A percentile compares a stretch with the other conserved stretches of the same genome.
Conservation (phyloP, 2,113 vertebrate species). For the Castor canadensis region DNA sequence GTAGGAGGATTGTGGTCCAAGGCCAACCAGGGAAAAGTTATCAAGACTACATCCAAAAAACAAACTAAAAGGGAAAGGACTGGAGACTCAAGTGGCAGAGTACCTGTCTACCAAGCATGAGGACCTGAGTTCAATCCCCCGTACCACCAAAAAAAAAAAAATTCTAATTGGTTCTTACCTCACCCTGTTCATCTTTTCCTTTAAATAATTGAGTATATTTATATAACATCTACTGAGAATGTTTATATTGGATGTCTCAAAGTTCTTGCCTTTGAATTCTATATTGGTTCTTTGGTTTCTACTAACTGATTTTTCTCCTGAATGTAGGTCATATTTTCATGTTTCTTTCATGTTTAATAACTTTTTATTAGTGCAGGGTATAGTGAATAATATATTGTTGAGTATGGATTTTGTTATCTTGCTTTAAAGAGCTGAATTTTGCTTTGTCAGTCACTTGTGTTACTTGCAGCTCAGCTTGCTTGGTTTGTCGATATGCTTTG, state of each 20-base stretch:
- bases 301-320: not conserved
- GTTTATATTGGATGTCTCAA: not conserved
- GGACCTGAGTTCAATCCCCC: too few relatives aligned
- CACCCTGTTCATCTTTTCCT: not conserved
- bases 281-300: not conserved
- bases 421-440: slow-evolving; percentile 21
- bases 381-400: not conserved
- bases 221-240: not conserved
- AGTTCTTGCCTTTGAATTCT: not conserved
- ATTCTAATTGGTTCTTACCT: not conserved
- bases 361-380: not conserved
- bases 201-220: not conserved
- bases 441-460: not conserved
- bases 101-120: too few relatives aligned
- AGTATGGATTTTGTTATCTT: not conserved
- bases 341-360: slow-evolving; percentile 33
- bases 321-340: not conserved
- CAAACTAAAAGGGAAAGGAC: too few relatives aligned
- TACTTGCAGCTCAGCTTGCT: not conserved
- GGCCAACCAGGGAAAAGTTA: too few relatives aligned
- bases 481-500: not conserved
- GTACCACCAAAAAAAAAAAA: not conserved
- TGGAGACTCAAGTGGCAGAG: too few relatives aligned
- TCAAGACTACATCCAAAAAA: too few relatives aligned
- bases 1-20: too few relatives aligned